Base-by-base conservation (phyloP, 2,797 vertebrate genomes). In the Hippopotamyrus pictus region DNA sequence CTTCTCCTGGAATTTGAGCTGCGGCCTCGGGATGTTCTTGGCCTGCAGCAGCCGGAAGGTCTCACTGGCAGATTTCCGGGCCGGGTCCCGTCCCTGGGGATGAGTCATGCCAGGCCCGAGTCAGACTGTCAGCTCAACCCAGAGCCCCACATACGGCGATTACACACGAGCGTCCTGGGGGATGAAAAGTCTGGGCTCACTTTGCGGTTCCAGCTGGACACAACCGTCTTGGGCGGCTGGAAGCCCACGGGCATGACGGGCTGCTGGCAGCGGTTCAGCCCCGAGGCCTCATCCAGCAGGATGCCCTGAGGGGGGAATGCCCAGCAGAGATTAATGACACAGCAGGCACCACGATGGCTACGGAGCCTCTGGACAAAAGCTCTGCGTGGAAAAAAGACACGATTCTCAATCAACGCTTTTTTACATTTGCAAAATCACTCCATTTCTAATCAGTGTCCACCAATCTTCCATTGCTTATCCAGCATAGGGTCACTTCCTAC, bases 171-270 rank as follows among this genome's bases (percentile, higher is more conserved):
- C 2, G 0, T 85, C n/a, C 22, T 50, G 22, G n/a, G 22, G 46
- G 9, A 17, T 46, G 7, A 51, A 50, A 2, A 50, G 48, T 25
- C 83, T 29, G n/a, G 86, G 85, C 92, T 94, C 90, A 99, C 98
- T 97, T 97, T 99, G 22, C 98, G 97, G 95, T 99, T 99, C 98
- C 98, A 99, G 95, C 98, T 99, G 92, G 98, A 99, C 92, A 99
- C 87, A 0, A 99, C 94, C 0, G 97, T 97, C 94, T 98, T 97
- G 0, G 98, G 98, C 37, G 97, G 94, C 94, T 98, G 97, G 73
- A 97, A 93, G 1, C 98, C 98, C 6, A 94, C 95, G 48, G 98
- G 98, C 90, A 99, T 97, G 88, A 99, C 94, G 33, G 98, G 98
- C 89, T 98, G 96, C 91, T 98, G 97, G 92, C 95, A 97, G 90